Evolutionary conservation across 1,140 invertebrate genomes (phyloP), one percentile per base, ranked within the genome.

Genomic region (Mesaphorura yosii): DNA sequence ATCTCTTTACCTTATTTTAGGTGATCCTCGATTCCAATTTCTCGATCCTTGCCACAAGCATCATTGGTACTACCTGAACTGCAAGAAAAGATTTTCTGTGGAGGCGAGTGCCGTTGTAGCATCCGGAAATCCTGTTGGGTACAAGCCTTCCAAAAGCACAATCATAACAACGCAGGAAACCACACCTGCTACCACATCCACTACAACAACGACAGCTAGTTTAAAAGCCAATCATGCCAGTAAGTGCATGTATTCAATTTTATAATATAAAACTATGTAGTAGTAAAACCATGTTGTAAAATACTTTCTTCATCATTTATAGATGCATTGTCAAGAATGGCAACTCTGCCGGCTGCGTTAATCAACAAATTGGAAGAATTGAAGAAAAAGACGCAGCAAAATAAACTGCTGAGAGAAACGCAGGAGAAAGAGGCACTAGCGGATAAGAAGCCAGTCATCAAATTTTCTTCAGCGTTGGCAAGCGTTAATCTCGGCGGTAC

Each of bases 21-120:
- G 67, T 15, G 90, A 93, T 68, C 77, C 81, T 0, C 70, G 90
- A 25, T 95, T 91, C 66, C 78, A 78, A 17, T 91, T 91, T 68
- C 68, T 91, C 0, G 76, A 88, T 45, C 69, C 78, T 0, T 75
- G 72, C 0, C 80, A 89, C 66, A 72, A 81, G 40, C 86, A 78
- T 66, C 77, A 89, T 67, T 69, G 76, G 1, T 90, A 88, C 67
- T 92, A 91, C 59, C 73, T 64, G 6, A 49, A 48, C n/a, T 63
- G 60, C 29, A 63, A 63, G 27, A 51, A 63, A 22, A 22, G 48
- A 5, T 57, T 46, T 29, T 52, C 52, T 34, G 53, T 48, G 15
- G 51, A 51, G 27, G 22, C 31, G 5, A 34, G 23, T 15, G 57
- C 57, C 3, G 51, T 59, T 12, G 57, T 57, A 17, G 57, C 55